Evolutionary conservation across 2,113 vertebrate species (phyloP).

Genomic region (Cinclus cinclus): DNA sequence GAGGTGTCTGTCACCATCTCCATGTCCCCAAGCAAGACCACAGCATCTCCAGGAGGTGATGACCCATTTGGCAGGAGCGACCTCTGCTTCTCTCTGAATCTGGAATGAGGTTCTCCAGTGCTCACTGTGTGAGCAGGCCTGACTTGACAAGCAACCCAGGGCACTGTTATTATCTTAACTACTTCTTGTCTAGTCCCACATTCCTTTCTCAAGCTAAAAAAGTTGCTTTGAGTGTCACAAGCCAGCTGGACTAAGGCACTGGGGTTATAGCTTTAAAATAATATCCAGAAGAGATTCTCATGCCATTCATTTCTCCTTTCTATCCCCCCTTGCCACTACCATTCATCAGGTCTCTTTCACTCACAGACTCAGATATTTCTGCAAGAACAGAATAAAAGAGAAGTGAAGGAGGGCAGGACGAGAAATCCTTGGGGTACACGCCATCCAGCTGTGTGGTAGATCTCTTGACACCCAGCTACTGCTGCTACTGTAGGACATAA

Average conservation of each 20-base stretch:
- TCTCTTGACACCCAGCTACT: neutral
- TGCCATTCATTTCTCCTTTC: neutral
- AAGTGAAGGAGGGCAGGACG: neutral
- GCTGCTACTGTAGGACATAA: neutral
- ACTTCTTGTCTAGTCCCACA: neutral
- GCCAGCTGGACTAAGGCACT: neutral
- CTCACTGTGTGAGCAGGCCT: neutral
- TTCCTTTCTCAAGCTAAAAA: neutral
- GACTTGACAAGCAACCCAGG: neutral
- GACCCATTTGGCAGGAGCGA: neutral
- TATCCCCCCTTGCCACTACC: neutral
- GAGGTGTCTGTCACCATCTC: neutral
- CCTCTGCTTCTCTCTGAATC: neutral
- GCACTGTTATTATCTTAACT: neutral
- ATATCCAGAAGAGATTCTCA: neutral
- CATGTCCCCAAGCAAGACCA: neutral
- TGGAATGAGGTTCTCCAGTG: neutral
- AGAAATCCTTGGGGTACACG: neutral
- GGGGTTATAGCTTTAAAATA: neutral
- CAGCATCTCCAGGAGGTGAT: neutral
- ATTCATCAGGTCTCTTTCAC: neutral
- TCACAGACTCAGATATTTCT: neutral
- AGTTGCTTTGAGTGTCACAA: neutral
- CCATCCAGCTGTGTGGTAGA: too few species aligned
- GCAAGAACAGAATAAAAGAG: neutral